A percentile compares a stretch with the other conserved stretches of the same genome.
phyloP scores from a whole-genome alignment of 2,113 vertebrate genomes.

The Clarias batrachus region DNA sequence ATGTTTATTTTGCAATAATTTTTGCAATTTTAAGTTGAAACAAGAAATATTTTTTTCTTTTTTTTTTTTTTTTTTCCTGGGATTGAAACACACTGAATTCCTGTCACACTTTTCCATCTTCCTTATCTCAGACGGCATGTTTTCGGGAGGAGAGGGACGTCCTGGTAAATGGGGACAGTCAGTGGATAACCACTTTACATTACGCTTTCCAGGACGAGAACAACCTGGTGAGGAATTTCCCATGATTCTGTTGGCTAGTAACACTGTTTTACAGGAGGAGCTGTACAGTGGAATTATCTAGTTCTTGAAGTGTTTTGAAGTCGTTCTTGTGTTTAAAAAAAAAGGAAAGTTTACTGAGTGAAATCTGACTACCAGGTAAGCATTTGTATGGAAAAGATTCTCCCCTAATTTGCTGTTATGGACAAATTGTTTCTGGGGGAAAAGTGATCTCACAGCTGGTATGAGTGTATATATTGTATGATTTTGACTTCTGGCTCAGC shows the following conservation, averaged over 20 bases:
- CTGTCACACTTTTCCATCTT: neutral
- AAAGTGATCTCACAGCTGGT: slow-evolving; percentile 1
- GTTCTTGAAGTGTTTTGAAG: too few species aligned
- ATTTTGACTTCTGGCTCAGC: neutral
- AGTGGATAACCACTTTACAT: slow-evolving; percentile 98
- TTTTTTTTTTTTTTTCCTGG: neutral
- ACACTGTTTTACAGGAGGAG: neutral
- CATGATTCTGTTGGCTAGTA: neutral
- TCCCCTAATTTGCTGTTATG: slow-evolving; percentile 18
- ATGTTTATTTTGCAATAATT: neutral
- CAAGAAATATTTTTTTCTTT: neutral
- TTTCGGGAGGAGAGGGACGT: slow-evolving; percentile 97
- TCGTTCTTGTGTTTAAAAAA: neutral
- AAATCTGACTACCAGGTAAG: slow-evolving; percentile 18
- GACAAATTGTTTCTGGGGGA: slow-evolving; percentile 5
- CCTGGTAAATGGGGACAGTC: slow-evolving; percentile 91
- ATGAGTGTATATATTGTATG: neutral
- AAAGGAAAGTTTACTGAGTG: neutral
- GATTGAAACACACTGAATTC: neutral
- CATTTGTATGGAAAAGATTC: neutral
- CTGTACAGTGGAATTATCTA: neutral
- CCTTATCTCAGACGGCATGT: slow-evolving; percentile 86
- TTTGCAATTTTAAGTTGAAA: too few species aligned
- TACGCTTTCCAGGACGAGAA: slow-evolving; percentile 99
- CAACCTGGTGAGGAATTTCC: slow-evolving; percentile 77